phyloP scores from a whole-genome alignment of 2,113 vertebrate genomes.

The Emydura subglobosa region DNA sequence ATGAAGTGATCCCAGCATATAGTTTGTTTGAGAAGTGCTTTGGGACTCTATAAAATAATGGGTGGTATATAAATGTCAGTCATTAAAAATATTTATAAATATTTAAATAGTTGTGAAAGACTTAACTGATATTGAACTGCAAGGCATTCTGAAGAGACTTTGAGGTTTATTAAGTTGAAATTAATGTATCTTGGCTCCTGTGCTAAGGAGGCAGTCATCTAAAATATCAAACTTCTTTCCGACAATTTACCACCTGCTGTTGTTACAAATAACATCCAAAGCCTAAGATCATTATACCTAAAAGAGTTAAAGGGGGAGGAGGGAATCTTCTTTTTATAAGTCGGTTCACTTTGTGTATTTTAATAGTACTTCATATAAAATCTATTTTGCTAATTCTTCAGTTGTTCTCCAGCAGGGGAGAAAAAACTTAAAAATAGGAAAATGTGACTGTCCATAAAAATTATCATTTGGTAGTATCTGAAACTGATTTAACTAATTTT shows the following conservation, averaged over 20 bases:
- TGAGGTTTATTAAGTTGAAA: neutral
- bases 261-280: neutral
- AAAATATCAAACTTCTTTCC: neutral
- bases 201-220: neutral
- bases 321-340: neutral
- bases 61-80: neutral
- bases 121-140: neutral
- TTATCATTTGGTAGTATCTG: neutral
- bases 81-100: constrained; percentile 26
- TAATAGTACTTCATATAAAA: neutral
- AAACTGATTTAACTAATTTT: neutral
- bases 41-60: neutral
- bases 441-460: neutral
- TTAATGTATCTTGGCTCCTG: neutral
- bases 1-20: neutral
- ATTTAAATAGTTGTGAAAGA: neutral
- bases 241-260: neutral
- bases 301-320: neutral
- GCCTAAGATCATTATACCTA: neutral
- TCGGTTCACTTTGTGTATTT: neutral
- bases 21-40: neutral
- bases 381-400: neutral
- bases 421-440: neutral
- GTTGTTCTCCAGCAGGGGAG: neutral
- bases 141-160: neutral